Evolutionary conservation across 2,888 invertebrate genomes (phyloP), one percentile per base, ranked within the genome.

Genomic region (Apocheima hispidaria): DNA sequence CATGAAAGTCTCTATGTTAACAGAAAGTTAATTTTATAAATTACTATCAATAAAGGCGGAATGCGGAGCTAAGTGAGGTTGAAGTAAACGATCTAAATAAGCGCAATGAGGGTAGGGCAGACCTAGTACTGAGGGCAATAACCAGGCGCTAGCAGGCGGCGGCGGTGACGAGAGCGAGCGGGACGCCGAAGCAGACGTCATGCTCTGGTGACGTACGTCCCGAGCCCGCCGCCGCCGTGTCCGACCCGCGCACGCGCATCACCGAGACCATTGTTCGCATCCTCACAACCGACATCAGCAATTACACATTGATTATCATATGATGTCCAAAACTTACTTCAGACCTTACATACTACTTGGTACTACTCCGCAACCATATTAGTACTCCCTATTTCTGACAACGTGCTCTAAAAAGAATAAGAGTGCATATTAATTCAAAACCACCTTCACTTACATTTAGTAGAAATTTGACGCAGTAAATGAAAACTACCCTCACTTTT

Each of bases 181-280:
- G 73, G 79, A 79, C 70, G 71, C 66, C 63, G 66, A 51, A 69
- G 65, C 73, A 79, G 81, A 86, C 88, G 89, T 88, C 87, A 88
- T 74, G 88, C 82, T 84, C 85, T 76, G 85, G 80, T 87, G 89
- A 86, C 83, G 86, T 86, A 79, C 78, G 81, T 79, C 81, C 82
- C 77, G 78, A 69, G 78, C 75, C 74, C 81, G 78, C 77, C 80
- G 81, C 79, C 77, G 73, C 71, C 65, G 68, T 63, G 63, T 18
- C 43, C 54, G 28, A 30, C 20, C 26, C 40, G 58, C 50, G 36
- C 35, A n/a, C 12, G 14, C 48, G 26, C 21, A 10, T 14, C 50
- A 18, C 35, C 33, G 36, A 18, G 12, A 26, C 40, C 51, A 41
- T 46, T 51, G 44, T 51, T 30, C 46, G 33, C 40, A 48, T 33